Evolutionary conservation across 2,113 vertebrate species (phyloP).

Genomic region (Spilogale gracilis): DNA sequence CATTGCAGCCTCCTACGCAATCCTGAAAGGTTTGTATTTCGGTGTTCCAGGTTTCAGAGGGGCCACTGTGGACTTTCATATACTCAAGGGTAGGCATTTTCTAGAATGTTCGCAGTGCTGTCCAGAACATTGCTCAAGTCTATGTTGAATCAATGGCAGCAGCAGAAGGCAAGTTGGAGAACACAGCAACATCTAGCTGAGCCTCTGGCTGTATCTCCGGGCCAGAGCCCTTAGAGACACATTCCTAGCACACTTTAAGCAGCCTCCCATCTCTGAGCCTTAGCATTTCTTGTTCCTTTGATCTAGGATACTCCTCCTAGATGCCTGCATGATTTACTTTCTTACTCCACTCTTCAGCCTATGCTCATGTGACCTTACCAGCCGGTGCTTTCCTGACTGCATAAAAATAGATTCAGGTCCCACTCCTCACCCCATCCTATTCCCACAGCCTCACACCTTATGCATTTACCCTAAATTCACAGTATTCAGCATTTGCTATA

Average conservation of each 20-base stretch:
- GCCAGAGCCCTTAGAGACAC: neutral
- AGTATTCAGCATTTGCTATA: neutral
- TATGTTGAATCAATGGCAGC: neutral
- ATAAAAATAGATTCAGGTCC: neutral
- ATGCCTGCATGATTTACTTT: neutral
- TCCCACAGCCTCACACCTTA: rapidly evolving
- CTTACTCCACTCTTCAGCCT: neutral
- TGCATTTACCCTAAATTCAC: neutral
- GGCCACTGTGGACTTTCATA: neutral
- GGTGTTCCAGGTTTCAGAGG: neutral
- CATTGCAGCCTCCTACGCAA: neutral
- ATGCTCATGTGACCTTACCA: neutral
- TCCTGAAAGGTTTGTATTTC: neutral
- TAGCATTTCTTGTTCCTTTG: neutral
- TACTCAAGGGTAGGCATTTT: neutral
- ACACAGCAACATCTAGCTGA: neutral
- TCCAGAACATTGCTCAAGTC: neutral
- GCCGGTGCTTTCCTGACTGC: neutral
- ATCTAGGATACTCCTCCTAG: neutral
- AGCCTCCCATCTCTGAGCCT: neutral
- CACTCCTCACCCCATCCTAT: rapidly evolving
- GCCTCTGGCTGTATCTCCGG: neutral
- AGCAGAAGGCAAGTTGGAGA: neutral
- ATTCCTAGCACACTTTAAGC: neutral
- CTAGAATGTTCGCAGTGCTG: neutral